phyloP scores from a whole-genome alignment of 2,113 vertebrate genomes.

The Cyanocitta stelleri region DNA sequence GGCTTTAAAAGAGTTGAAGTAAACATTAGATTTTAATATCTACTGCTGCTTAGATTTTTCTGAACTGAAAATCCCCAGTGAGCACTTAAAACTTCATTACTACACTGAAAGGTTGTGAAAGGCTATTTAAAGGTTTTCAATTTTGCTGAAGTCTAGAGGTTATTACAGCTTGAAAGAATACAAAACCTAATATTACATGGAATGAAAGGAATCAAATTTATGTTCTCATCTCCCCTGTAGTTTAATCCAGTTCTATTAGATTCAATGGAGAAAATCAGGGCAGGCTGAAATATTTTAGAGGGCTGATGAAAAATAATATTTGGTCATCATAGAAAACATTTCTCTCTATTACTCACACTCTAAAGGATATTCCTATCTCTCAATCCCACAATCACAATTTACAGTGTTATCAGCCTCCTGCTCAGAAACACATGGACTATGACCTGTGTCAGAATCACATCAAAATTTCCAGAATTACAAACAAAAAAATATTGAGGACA shows the following conservation, averaged over 20 bases:
- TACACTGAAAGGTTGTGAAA: conserved; percentile 78
- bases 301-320: conserved; percentile 72
- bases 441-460: background rate
- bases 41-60: conserved; percentile 77
- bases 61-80: conserved; percentile 77
- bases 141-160: conserved; percentile 81
- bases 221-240: conserved; percentile 74
- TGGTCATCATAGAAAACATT: conserved; percentile 57
- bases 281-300: conserved; percentile 67
- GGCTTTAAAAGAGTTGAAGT: conserved; percentile 76
- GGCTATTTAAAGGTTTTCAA: conserved; percentile 84
- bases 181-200: conserved; percentile 79
- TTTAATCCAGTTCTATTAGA: conserved; percentile 78
- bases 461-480: background rate
- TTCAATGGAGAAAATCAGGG: conserved; percentile 72
- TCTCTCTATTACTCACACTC: conserved; percentile 48
- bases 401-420: conserved; percentile 14
- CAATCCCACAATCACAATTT: conserved; percentile 8
- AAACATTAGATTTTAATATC: conserved; percentile 84
- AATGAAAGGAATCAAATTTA: conserved; percentile 80
- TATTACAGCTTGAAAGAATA: conserved; percentile 79
- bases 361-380: conserved; percentile 3
- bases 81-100: conserved; percentile 84
- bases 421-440: background rate
- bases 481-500: background rate